Conservation (phyloP, 2,888 invertebrate genomes). For the Lamproptera curius region DNA sequence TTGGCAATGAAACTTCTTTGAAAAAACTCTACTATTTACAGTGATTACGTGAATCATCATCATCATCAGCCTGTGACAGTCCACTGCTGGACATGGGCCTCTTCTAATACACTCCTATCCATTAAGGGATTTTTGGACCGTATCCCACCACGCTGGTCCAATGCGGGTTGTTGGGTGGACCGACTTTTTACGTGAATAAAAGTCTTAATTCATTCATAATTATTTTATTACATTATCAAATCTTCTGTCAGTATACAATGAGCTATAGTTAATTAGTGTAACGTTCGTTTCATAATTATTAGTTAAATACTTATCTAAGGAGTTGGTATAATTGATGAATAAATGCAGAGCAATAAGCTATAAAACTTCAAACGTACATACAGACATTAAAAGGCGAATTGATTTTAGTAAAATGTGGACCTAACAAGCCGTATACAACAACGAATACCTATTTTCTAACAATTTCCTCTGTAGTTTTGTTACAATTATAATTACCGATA, state of each 20-base stretch:
- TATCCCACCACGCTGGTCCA: too few relatives aligned
- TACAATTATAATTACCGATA: neutral
- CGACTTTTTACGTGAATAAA: too few relatives aligned
- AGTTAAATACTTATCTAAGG: neutral
- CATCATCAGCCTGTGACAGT: too few relatives aligned
- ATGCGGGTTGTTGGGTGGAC: too few relatives aligned
- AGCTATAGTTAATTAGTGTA: neutral
- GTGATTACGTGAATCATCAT: too few relatives aligned
- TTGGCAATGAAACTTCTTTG: too few relatives aligned
- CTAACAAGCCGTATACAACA: too few relatives aligned
- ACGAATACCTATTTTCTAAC: neutral
- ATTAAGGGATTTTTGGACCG: too few relatives aligned
- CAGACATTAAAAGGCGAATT: neutral
- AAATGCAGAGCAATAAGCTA: neutral
- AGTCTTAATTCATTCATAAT: constrained; percentile 3
- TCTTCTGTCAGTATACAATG: constrained; percentile 1
- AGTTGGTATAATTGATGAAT: neutral
- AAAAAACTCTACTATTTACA: too few relatives aligned
- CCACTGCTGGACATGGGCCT: too few relatives aligned
- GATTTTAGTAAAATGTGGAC: too few relatives aligned
- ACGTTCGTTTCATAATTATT: neutral
- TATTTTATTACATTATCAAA: constrained; percentile 16
- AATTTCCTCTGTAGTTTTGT: constrained; percentile 12
- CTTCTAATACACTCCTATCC: too few relatives aligned
- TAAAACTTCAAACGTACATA: neutral